Evolutionary conservation across 2,888 invertebrate genomes (phyloP), one percentile per base, ranked within the genome.

Genomic region (Plemyria rubiginata): DNA sequence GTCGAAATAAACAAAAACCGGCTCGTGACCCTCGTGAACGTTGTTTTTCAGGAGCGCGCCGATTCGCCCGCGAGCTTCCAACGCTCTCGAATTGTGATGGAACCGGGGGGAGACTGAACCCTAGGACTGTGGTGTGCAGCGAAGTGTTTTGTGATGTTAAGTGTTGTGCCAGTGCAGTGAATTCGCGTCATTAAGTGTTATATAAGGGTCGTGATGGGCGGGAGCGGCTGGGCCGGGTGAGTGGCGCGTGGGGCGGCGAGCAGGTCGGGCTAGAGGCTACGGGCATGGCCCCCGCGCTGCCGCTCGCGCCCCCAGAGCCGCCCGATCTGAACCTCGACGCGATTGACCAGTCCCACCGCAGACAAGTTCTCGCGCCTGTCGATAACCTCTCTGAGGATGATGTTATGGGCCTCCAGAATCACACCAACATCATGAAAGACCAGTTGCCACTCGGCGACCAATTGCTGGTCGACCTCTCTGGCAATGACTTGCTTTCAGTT

Each of bases 231-330:
- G 81, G 81, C 82, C 84, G 85, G 85, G 83, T 90, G 88, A 90
- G 81, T 84, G 82, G 82, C 75, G 79, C 85, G 82, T 75, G 80
- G 80, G 79, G 85, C 81, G 86, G 83, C 82, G 80, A 87, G 85
- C 67, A 52, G 87, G 84, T 83, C 81, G 76, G 70, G 76, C 75
- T 75, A 76, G 91, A 76, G 91, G 94, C 94, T 94, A 94, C 95
- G 96, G 94, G 96, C 95, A 98, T 98, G 98, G 98, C 98, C 95
- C 98, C 98, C 94, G 98, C 98, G 94, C 95, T 97, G 92, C 96
- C 97, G 86, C 96, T 97, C 94, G 88, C 93, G 81, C 91, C 88
- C 74, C 90, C 84, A 81, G 82, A 84, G 75, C 74, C 78, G 71
- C 79, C 76, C 74, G 73, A 79, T 75, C 85, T 77, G 77, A 84